These are phyloP conservation scores for Agrilus biguttatus DNA, from an alignment of 2,888 invertebrate species.

Conservation along the genomic window DNA sequence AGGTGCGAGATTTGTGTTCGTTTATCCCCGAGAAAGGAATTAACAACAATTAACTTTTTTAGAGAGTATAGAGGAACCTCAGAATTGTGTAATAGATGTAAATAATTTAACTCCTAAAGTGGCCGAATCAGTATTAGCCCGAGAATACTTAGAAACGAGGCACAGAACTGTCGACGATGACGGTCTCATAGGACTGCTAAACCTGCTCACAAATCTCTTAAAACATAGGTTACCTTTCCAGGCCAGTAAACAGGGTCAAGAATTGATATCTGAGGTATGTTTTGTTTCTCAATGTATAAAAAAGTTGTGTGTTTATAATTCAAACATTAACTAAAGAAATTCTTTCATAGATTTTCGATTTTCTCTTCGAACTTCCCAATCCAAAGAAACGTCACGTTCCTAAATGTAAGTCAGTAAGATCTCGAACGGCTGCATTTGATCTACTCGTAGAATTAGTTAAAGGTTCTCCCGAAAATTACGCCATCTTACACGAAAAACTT, in stretches of 20 bases:
- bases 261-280: slow-evolving; percentile 45
- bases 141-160: slow-evolving; percentile 73
- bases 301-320: neutral
- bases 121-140: slow-evolving; percentile 54
- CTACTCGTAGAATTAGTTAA: slow-evolving; percentile 77
- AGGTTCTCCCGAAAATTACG: slow-evolving; percentile 74
- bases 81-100: slow-evolving; percentile 47
- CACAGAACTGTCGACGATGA: slow-evolving; percentile 77
- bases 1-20: slow-evolving; percentile 25
- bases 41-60: slow-evolving; percentile 2
- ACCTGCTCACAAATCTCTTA: slow-evolving; percentile 72
- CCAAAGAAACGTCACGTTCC: slow-evolving; percentile 74
- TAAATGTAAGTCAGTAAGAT: slow-evolving; percentile 83
- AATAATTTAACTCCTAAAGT: slow-evolving; percentile 52
- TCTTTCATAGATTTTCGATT: slow-evolving; percentile 57
- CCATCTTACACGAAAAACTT: slow-evolving; percentile 66
- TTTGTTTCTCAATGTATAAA: neutral
- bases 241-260: slow-evolving; percentile 58
- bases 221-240: slow-evolving; percentile 84
- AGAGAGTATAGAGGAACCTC: slow-evolving; percentile 41
- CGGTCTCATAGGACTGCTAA: slow-evolving; percentile 75
- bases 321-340: neutral
- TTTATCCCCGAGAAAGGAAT: neutral
- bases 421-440: slow-evolving; percentile 83
- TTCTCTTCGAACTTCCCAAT: slow-evolving; percentile 80